Evolutionary conservation across 2,797 vertebrate species (phyloP), one percentile per base, ranked within the genome.

Genomic region (Telmatherina bonti): DNA sequence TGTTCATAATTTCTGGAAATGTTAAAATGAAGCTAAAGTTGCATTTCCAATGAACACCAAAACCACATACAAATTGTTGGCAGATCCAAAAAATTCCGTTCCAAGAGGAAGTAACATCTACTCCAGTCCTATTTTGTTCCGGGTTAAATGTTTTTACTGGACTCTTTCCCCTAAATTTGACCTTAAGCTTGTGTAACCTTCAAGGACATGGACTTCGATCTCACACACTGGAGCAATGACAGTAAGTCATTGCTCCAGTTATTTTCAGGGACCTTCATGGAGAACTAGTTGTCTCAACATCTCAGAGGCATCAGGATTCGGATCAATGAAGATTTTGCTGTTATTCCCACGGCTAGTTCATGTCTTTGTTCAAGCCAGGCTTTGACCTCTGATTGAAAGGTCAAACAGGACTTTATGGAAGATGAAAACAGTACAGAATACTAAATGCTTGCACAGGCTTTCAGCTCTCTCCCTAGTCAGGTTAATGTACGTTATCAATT

Each of bases 321-420:
- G 81, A 91, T 90, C 85, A 84, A 88, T 90, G 78, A 64, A 31
- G 67, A n/a, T 54, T 72, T 65, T 76, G 43, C 60, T 33, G 33
- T 26, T 74, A 70, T 74, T 80, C 64, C 74, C 72, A 52, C 9
- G 61, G 63, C 62, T 58, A 55, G 52, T 49, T 65, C 69, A 59
- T 55, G 67, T 70, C 63, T 61, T 74, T 73, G 36, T 70, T 57
- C 41, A 47, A 76, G 36, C 57, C 20, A 61, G 60, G 78, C 36
- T 45, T 66, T 87, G 76, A 87, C 85, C 76, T 81, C 62, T 56
- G 24, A 76, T 57, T 5, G 49, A 76, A 77, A 74, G 51, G 81
- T 73, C 66, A 77, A 78, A 69, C 31, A 1, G 16, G 0, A 29
- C 33, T 60, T 59, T 24, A 62, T 38, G 27, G n/a, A 72, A 76